Base-by-base conservation (phyloP, 2,888 invertebrate genomes). In the Eupithecia centaureata region DNA sequence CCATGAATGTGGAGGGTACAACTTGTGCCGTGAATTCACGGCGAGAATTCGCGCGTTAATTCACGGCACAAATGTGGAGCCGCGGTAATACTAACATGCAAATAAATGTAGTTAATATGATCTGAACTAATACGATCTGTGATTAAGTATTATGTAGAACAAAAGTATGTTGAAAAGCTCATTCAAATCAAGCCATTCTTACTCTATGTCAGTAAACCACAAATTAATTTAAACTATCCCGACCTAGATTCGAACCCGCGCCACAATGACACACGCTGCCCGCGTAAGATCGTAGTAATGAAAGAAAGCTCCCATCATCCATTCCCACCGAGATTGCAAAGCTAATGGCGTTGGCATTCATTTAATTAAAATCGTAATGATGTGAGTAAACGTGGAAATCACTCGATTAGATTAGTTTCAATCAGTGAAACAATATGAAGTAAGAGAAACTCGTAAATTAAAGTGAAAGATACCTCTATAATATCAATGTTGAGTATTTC, bases 211-310 rank as follows among this genome's bases (percentile, higher is more conserved):
- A 69, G 68, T 68, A 61, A 62, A 58, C 68, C 33, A 63, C 64
- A 68, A 52, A 59, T 60, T 82, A 80, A 82, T 82, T 72, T 76
- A 79, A 85, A 86, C 85, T 85, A 84, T 76, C 76, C 71, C 81
- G 84, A 86, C 85, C 86, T 73, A 80, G 76, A 83, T 82, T 76
- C 71, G 73, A 82, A 81, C 68, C 70, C 15, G 56, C 72, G 63
- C 47, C 47, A 77, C 79, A 78, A 80, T 78, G 76, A 75, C 72
- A 75, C 60, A 51, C 64, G 30, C 35, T 52, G 63, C 61, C 32
- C 32, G 63, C 52, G 47, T 63, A 30, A 61, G 58, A 74, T 72
- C 75, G 73, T 73, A 52, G 67, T 72, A 68, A 70, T 70, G 67
- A 69, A 76, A 78, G 79, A 82, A 77, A 78, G 76, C 81, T 84